Conservation (phyloP, 2,888 invertebrate genomes). For the Chymomyza amoena region DNA sequence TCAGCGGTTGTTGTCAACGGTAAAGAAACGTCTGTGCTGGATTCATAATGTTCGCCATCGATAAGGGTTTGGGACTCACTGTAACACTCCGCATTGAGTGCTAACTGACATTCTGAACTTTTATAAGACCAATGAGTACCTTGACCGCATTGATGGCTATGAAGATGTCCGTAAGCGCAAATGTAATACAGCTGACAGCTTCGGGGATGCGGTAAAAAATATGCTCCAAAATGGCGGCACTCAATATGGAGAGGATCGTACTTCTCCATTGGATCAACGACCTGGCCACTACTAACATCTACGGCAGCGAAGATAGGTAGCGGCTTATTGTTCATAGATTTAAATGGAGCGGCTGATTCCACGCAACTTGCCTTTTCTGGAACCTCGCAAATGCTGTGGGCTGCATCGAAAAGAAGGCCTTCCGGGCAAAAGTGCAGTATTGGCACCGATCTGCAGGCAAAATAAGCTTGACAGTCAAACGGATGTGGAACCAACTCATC, state of each 20-base stretch:
- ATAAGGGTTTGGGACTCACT: background rate
- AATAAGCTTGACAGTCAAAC: conserved; percentile 67
- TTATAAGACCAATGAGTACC: conserved; percentile 72
- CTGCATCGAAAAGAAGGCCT: conserved; percentile 65
- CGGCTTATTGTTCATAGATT: conserved; percentile 26
- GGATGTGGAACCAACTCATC: conserved; percentile 67
- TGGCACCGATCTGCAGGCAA: conserved; percentile 57
- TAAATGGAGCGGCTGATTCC: background rate
- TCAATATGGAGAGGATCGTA: conserved; percentile 67
- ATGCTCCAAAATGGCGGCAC: conserved; percentile 74
- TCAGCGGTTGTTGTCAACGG: background rate
- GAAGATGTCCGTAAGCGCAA: conserved; percentile 74
- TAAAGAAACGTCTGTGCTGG: background rate
- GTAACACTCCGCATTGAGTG: conserved; percentile 58
- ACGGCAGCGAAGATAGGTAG: conserved; percentile 61
- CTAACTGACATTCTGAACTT: conserved; percentile 63
- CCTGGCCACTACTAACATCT: conserved; percentile 54
- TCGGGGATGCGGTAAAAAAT: conserved; percentile 75
- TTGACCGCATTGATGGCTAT: conserved; percentile 71
- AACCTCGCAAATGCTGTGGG: conserved; percentile 60
- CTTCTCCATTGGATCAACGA: conserved; percentile 60
- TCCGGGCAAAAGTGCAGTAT: conserved; percentile 53
- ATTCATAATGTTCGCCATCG: background rate
- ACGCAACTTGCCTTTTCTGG: conserved; percentile 58
- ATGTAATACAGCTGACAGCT: conserved; percentile 72